phyloP scores from a whole-genome alignment of 2,113 vertebrate genomes.

The Mugil cephalus region DNA sequence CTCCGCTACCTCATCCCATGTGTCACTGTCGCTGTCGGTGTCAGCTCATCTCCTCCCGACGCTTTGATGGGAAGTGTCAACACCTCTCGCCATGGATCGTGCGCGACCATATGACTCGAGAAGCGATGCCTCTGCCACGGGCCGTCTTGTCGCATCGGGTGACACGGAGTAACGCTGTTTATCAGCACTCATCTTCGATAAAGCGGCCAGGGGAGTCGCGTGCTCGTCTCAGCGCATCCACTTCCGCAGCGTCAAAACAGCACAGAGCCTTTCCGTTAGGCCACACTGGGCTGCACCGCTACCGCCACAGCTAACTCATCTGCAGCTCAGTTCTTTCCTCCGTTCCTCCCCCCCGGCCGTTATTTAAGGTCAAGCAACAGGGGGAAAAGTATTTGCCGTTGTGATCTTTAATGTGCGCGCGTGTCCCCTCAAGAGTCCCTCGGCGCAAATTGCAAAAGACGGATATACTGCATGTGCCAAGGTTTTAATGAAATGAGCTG shows the following conservation, averaged over 20 bases:
- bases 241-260: conserved; percentile 1
- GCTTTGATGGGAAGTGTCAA: conserved; percentile 62
- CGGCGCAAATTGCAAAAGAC: conserved; percentile 21
- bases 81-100: conserved; percentile 17
- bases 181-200: conserved; percentile 47
- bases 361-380: conserved; percentile 34
- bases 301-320: not conserved
- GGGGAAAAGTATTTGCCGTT: conserved; percentile 28
- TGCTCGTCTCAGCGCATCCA: conserved; percentile 6
- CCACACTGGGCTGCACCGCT: not conserved
- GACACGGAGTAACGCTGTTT: conserved; percentile 35
- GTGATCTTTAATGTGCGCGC: conserved; percentile 39
- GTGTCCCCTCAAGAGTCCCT: conserved; percentile 36
- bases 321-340: not conserved
- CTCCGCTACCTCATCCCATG: conserved; percentile 12
- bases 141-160: conserved; percentile 47
- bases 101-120: conserved; percentile 39
- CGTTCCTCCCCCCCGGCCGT: not conserved
- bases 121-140: conserved; percentile 28
- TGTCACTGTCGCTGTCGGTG: conserved; percentile 35
- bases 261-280: not conserved
- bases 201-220: conserved; percentile 23
- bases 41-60: conserved; percentile 20
- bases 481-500: conserved; percentile 62
- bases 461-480: conserved; percentile 26